Evolutionary conservation across 2,888 invertebrate genomes (phyloP), one percentile per base, ranked within the genome.

Genomic region (Dynastes tityus): DNA sequence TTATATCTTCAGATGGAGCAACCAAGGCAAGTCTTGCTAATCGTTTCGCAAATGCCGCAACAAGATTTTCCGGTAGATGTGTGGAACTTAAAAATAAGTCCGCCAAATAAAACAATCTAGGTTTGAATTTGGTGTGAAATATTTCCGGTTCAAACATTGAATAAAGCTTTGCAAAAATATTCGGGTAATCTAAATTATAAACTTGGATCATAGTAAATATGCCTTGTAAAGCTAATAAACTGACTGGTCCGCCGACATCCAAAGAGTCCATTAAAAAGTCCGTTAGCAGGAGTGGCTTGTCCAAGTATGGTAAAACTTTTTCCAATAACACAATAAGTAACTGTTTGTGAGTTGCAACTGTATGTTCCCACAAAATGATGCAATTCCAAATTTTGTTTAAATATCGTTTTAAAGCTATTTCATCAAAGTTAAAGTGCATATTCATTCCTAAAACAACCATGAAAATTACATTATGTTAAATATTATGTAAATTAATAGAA

Each of bases 111-210:
- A 98, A 94, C 78, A 99, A 93, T 64, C 97, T 92, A 0, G 95
- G 93, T 88, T 96, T 96, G 89, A 96, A 97, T 85, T 96, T 95
- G 11, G 96, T 96, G 85, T 95, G 95, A 88, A 98, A 96, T 85
- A 98, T 94, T 85, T 95, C 95, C 0, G 97, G 96, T 85, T 96
- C 95, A 86, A 98, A 95, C 93, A 99, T 94, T 27, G 95, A 95
- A 90, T 99, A 99, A n/a, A 99, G 91, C 85, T 98, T 97, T 83
- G 93, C 93, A 89, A 97, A 99, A 87, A 99, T 96, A 87, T 97
- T 95, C 0, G 98, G 98, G 89, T 98, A 98, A 85, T 98, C 95
- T 89, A 99, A 92, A 90, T 98, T 98, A 89, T 97, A 95, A 80
- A 94, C 94, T 82, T 96, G 94, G 79, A 98, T 96, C 81, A 99